phyloP scores from a whole-genome alignment of 2,888 invertebrate genomes.

The Lomographa bimaculata region DNA sequence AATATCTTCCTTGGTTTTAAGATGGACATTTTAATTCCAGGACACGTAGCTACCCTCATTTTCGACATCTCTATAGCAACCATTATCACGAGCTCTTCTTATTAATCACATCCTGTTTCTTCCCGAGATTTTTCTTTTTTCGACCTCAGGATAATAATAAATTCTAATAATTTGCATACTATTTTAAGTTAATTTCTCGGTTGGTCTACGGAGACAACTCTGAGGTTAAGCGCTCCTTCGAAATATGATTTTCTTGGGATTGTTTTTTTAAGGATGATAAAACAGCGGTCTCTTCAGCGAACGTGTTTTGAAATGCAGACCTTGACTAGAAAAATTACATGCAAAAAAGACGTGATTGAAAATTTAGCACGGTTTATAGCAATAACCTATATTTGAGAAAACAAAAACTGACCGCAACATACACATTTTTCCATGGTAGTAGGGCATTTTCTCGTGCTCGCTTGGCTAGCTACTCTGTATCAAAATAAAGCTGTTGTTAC shows the following conservation, averaged over 20 bases:
- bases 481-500: no score
- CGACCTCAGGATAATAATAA: conserved; percentile 73
- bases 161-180: conserved; percentile 77
- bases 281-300: no score
- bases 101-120: conserved; percentile 67
- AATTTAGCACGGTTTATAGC: no score
- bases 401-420: no score
- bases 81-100: conserved; percentile 41
- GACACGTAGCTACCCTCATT: conserved; percentile 27
- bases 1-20: conserved; percentile 15
- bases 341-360: no score
- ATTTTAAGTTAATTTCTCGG: conserved; percentile 65
- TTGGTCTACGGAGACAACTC: conserved; percentile 46
- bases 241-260: conserved; percentile 5
- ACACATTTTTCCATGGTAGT: no score
- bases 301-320: no score
- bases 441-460: no score
- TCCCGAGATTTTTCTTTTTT: conserved; percentile 53
- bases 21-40: conserved; percentile 17
- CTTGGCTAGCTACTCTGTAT: no score
- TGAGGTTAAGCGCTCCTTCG: conserved; percentile 45
- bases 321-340: no score
- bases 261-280: conserved; percentile 1
- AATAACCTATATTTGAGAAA: no score
- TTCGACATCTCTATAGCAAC: conserved; percentile 26